phyloP scores from a whole-genome alignment of 2,113 vertebrate genomes.

The Entelurus aequoreus region DNA sequence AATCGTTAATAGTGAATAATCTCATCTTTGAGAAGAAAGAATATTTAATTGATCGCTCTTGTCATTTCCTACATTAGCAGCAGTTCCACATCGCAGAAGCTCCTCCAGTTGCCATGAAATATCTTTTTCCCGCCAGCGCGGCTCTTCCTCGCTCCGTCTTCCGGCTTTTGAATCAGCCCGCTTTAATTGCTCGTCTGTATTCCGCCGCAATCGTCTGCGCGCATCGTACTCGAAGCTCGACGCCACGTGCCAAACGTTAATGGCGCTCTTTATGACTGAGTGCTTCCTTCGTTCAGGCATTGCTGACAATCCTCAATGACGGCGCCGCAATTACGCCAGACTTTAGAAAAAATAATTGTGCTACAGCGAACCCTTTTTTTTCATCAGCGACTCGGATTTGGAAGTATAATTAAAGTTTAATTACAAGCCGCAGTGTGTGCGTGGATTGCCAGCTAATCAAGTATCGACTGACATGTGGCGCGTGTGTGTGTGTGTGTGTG shows the following conservation, averaged over 20 bases:
- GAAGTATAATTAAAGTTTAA: conserved; percentile 26
- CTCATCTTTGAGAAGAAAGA: neutral
- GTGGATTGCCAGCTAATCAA: conserved; percentile 18
- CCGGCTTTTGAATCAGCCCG: conserved; percentile 4
- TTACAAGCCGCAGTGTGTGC: conserved; percentile 7
- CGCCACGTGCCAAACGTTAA: conserved; percentile 23
- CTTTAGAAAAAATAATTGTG: conserved; percentile 20
- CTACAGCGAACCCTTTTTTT: conserved; percentile 22
- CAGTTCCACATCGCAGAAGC: neutral
- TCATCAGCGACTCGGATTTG: conserved; percentile 15
- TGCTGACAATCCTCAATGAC: conserved; percentile 17
- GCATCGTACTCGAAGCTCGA: neutral
- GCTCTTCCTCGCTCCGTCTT: neutral
- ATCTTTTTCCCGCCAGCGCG: neutral
- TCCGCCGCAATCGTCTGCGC: conserved; percentile 14
- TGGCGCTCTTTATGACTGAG: conserved; percentile 8
- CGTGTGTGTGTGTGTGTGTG: no score
- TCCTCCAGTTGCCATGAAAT: neutral
- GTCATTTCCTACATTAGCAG: neutral
- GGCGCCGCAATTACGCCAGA: conserved; percentile 21
- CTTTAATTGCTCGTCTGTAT: neutral
- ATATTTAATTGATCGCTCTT: neutral
- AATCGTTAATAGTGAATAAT: no score
- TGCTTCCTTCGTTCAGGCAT: neutral
- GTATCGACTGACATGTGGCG: conserved; percentile 4